Evolutionary conservation across 2,797 vertebrate genomes (phyloP).

Genomic region (Leuciscus waleckii): DNA sequence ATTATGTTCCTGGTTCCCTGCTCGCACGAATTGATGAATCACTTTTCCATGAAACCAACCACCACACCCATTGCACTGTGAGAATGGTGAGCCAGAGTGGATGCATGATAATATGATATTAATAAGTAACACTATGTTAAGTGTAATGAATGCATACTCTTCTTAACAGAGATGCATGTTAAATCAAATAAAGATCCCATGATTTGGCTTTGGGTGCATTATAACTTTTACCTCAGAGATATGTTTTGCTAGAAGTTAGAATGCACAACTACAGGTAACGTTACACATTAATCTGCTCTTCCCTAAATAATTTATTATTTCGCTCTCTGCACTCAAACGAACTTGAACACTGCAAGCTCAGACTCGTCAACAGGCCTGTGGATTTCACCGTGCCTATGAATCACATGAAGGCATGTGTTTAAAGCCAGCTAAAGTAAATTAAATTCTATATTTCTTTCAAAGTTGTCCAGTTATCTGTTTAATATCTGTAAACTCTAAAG

Average conservation of each 20-base stretch:
- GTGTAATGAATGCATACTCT: neutral
- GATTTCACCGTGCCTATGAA: neutral
- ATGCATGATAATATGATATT: neutral
- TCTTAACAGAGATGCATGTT: neutral
- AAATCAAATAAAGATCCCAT: neutral
- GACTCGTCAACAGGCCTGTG: neutral
- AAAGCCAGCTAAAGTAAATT: neutral
- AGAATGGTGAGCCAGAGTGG: neutral
- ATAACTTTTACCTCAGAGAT: neutral
- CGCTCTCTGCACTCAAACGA: neutral
- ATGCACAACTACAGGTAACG: neutral
- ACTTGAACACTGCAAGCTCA: constrained; percentile 7
- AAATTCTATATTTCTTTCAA: neutral
- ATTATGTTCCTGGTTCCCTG: neutral
- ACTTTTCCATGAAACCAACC: constrained; percentile 7
- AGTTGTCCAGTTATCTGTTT: neutral
- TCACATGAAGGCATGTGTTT: neutral
- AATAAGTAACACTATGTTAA: neutral
- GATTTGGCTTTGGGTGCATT: neutral
- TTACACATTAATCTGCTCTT: neutral
- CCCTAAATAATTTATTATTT: neutral
- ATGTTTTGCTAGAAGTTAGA: neutral
- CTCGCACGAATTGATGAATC: constrained; percentile 25
- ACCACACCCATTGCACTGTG: constrained; percentile 43
- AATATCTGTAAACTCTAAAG: neutral